Conservation (phyloP, 1,140 invertebrate species). For the Palaemon carinicauda region DNA sequence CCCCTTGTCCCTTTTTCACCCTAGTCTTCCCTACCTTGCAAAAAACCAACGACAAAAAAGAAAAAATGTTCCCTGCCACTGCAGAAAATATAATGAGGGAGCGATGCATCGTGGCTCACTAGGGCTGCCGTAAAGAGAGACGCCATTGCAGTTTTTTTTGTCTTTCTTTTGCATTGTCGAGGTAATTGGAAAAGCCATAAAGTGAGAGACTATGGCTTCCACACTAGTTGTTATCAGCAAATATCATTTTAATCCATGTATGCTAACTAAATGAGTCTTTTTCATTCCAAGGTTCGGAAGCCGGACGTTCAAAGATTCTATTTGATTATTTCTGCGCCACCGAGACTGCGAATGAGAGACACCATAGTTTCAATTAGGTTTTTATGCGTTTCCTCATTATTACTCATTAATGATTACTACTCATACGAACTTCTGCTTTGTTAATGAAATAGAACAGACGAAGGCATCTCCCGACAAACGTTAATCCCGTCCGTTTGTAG, state of each 20-base stretch:
- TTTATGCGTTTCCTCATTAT: neutral
- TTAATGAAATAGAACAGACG: too few relatives aligned
- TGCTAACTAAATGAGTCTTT: too few relatives aligned
- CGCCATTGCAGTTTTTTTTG: too few relatives aligned
- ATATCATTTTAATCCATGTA: too few relatives aligned
- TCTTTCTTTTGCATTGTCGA: too few relatives aligned
- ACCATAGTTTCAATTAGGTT: constrained; percentile 44
- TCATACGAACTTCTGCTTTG: neutral
- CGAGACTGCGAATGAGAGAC: constrained; percentile 49
- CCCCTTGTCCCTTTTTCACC: neutral
- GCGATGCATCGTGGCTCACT: constrained; percentile 43
- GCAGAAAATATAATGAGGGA: constrained; percentile 47
- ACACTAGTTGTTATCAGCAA: too few relatives aligned
- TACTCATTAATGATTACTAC: neutral
- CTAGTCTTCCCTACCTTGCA: constrained; percentile 21
- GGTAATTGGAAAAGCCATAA: too few relatives aligned
- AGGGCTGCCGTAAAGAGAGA: neutral
- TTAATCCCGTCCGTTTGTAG: too few relatives aligned
- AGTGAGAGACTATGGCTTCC: too few relatives aligned
- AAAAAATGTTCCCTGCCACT: constrained; percentile 34
- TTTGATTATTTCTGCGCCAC: constrained; percentile 53
- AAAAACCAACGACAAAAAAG: constrained; percentile 19
- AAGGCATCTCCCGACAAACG: too few relatives aligned
- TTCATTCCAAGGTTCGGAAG: neutral
- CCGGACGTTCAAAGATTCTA: constrained; percentile 9